phyloP scores from a whole-genome alignment of 37 sponge, comb jelly and placozoan species.

The Aphrocallistes beatrix region DNA sequence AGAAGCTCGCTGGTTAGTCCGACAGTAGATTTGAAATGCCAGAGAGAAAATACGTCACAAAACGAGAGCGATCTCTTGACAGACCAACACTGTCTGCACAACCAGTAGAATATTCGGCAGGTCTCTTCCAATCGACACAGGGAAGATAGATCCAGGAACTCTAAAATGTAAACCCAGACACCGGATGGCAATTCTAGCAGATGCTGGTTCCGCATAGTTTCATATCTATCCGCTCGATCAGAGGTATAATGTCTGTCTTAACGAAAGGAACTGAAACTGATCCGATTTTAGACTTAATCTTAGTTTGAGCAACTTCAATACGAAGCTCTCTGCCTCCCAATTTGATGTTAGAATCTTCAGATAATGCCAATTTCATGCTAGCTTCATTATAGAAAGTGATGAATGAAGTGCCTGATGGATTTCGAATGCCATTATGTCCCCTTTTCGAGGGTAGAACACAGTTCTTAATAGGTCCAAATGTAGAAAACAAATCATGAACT shows the following conservation, averaged over 20 bases:
- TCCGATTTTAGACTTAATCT: too few relatives aligned
- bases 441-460: neutral
- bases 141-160: neutral
- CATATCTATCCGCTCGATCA: too few relatives aligned
- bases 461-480: neutral
- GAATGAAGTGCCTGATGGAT: neutral
- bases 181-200: neutral
- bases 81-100: neutral
- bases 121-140: neutral
- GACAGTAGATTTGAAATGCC: neutral
- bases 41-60: neutral
- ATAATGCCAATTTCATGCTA: neutral
- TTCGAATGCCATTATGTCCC: neutral
- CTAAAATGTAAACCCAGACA: neutral
- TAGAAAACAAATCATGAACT: neutral
- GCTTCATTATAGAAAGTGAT: neutral
- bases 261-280: too few relatives aligned
- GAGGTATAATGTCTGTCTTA: too few relatives aligned
- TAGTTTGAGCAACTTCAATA: neutral
- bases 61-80: neutral
- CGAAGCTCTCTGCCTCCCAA: neutral
- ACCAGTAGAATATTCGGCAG: neutral
- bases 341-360: neutral
- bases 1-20: constrained; percentile 5
- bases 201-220: neutral